phyloP scores from a whole-genome alignment of 2,113 vertebrate species.

The Smithornis capensis region DNA sequence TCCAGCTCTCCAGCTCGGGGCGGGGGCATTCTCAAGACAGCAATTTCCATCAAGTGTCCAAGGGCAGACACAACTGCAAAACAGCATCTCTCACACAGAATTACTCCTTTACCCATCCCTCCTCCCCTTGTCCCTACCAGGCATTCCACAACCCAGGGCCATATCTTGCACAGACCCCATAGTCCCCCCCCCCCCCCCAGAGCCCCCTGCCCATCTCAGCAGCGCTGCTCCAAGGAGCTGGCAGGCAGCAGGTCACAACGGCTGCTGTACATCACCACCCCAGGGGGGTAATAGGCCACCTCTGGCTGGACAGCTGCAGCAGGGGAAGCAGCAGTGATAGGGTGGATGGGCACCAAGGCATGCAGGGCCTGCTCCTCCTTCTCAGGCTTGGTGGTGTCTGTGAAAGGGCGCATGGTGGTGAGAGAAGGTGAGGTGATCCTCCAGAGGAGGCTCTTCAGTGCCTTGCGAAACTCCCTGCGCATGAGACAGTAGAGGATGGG shows the following conservation, averaged over 20 bases:
- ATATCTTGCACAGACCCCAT: neutral
- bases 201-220: constrained; percentile 7
- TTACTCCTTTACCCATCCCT: neutral
- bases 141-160: neutral
- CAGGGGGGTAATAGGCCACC: constrained; percentile 83
- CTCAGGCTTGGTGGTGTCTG: constrained; percentile 85
- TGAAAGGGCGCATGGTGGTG: constrained; percentile 84
- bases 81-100: neutral
- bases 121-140: neutral
- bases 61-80: neutral
- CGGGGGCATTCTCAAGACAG: neutral
- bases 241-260: constrained; percentile 81
- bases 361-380: constrained; percentile 76
- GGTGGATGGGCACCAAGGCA: constrained; percentile 58
- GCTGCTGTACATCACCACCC: constrained; percentile 79
- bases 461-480: constrained; percentile 92
- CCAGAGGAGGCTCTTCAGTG: constrained; percentile 89
- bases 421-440: constrained; percentile 82
- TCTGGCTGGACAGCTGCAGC: constrained; percentile 40
- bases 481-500: constrained; percentile 94
- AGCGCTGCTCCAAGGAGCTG: constrained; percentile 64
- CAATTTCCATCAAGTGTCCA: fast-evolving
- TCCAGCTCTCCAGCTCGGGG: neutral
- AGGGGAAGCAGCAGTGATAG: neutral
- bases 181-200: neutral